A percentile compares a stretch with the other conserved stretches of the same genome.
phyloP scores from a whole-genome alignment of 2,797 vertebrate genomes.

The Ctenochaetus hawaiiensis region DNA sequence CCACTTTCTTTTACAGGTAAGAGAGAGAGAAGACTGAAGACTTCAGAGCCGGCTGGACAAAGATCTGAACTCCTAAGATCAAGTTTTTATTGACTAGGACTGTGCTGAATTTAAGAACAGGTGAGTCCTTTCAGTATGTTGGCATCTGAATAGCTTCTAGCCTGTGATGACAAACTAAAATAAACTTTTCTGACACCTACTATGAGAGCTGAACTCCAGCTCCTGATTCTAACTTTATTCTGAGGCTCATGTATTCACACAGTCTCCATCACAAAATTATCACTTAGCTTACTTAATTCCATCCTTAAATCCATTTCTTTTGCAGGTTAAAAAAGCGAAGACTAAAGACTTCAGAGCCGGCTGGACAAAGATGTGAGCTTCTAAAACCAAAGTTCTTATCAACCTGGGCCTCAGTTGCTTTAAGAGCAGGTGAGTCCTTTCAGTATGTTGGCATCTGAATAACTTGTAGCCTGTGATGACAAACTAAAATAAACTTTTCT shows the following conservation, averaged over 20 bases:
- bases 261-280: not conserved
- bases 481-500: conserved; percentile 58
- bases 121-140: not conserved
- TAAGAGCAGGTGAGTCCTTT: not conserved
- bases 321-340: not conserved
- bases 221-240: conserved; percentile 71
- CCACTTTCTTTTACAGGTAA: no score
- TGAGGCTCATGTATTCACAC: conserved; percentile 34
- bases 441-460: not conserved
- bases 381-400: not conserved
- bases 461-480: conserved; percentile 52
- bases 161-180: conserved; percentile 69
- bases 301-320: not conserved
- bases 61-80: no score
- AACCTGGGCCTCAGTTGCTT: not conserved
- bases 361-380: no score
- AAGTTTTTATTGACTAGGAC: no score
- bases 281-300: not conserved
- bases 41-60: no score
- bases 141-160: not conserved
- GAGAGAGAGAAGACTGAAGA: no score
- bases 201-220: conserved; percentile 75
- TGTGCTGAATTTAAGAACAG: not conserved
- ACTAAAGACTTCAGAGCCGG: not conserved
- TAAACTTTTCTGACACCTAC: conserved; percentile 81